Base-by-base conservation (phyloP, 64 coral and sea anemone genomes). In the Exaiptasia diaphana region DNA sequence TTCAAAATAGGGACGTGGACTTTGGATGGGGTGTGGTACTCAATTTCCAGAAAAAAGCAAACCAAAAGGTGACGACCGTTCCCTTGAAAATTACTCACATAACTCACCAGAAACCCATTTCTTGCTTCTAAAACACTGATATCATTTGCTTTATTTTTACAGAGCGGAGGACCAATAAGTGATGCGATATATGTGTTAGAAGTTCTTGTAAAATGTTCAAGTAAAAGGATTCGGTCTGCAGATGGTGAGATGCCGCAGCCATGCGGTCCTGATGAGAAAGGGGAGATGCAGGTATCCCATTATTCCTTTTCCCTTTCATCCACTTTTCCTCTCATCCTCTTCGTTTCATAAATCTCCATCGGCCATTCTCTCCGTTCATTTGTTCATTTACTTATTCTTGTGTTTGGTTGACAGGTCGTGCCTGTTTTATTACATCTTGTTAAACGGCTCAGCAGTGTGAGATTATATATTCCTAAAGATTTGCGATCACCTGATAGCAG, bases 51-150 rank as follows among this genome's bases (percentile, higher is more conserved):
- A 97, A 91, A 80, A 97, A 97, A 63, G 83, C 88, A 76, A 99
- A 99, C 38, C 95, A 99, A 29, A 99, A 99, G 95, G 95, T 37
- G n/a, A n/a, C n/a, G n/a, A n/a, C n/a, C n/a, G n/a, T n/a, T n/a
- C n/a, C n/a, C n/a, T n/a, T n/a, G n/a, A n/a, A n/a, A n/a, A n/a
- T n/a, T n/a, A n/a, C n/a, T n/a, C n/a, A n/a, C n/a, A n/a, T n/a
- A n/a, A n/a, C n/a, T n/a, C n/a, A n/a, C n/a, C n/a, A n/a, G n/a
- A n/a, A n/a, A n/a, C n/a, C n/a, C n/a, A n/a, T n/a, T 64, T 29
- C 11, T 28, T 64, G 38, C 12, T 41, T 24, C n/a, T n/a, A n/a
- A n/a, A n/a, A n/a, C n/a, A n/a, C n/a, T n/a, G n/a, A n/a, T n/a
- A n/a, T n/a, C n/a, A 0, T 25, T 32, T 26, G 13, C 5, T 13